Evolutionary conservation across 2,797 vertebrate species (phyloP), one percentile per base, ranked within the genome.

Genomic region (Coranthus polyacanthus): DNA sequence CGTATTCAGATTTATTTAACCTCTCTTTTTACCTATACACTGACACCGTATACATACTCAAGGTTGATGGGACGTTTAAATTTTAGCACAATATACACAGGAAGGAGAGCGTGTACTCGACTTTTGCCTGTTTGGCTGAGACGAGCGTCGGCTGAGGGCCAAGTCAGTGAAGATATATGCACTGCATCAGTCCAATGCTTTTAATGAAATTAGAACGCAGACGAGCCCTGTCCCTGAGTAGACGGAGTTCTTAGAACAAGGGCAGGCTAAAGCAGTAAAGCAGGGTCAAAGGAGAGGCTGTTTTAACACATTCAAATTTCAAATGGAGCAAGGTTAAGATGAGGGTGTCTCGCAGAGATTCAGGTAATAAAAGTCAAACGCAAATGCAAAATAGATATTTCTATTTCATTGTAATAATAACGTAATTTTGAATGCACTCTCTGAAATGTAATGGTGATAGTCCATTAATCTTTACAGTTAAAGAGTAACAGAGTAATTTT

Each of bases 131-230:
- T 12, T 36, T 29, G 24, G 43, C 41, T 56, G 39, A 42, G 58
- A 15, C 0, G 11, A 53, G 22, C 39, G 53, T 1, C 3, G 68
- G 67, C 49, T 51, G 32, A 55, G 10, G 16, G 72, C 54, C 53
- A 53, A 67, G 65, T 26, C 22, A 42, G 1, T 56, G 12, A 43
- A 61, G 50, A 65, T 55, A 34, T 51, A 76, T 70, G 44, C 11
- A 2, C 8, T 50, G 22, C 18, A 42, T 17, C 0, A 43, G n/a
- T 79, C 44, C 56, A 76, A 29, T 63, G 64, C 81, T 82, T 82
- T 87, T 69, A 81, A 70, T 73, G 32, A 64, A 86, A 84, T 86
- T 67, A 68, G 43, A 61, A 36, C 67, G 39, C 18, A 50, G 49
- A 39, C 17, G 38, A 56, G 49, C 24, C 47, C 17, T 43, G 26